Conservation (phyloP, 2,888 invertebrate species). For the Cryptocheilus praepositus region DNA sequence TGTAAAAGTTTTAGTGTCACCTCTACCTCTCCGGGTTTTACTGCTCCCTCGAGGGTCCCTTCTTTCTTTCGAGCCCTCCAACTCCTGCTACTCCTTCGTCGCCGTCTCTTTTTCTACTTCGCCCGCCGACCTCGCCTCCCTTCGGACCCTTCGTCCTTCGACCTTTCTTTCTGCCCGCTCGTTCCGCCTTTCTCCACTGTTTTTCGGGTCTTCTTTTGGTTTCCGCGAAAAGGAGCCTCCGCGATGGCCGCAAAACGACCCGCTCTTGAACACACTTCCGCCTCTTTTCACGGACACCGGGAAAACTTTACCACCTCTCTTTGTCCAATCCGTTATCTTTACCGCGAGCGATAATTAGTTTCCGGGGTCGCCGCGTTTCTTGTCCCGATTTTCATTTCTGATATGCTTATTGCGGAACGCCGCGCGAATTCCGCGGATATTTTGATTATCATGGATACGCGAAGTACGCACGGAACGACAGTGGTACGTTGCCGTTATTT, state of each 20-base stretch:
- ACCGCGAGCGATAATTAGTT: neutral
- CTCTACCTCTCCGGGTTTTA: conserved; percentile 60
- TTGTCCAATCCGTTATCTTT: neutral
- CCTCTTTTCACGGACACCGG: too few species aligned
- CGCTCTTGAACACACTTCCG: too few species aligned
- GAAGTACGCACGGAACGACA: too few species aligned
- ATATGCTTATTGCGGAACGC: too few species aligned
- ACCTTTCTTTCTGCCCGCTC: conserved; percentile 11
- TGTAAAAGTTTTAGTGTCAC: conserved; percentile 71
- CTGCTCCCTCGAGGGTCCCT: conserved; percentile 52
- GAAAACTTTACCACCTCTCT: neutral
- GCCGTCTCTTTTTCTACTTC: conserved; percentile 40
- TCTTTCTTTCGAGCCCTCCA: neutral
- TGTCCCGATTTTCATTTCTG: too few species aligned
- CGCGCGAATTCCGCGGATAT: too few species aligned
- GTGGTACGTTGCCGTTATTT: too few species aligned
- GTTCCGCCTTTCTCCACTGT: conserved; percentile 2
- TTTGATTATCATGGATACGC: too few species aligned
- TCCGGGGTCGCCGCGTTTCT: too few species aligned
- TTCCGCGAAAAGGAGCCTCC: too few species aligned
- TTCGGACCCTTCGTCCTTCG: conserved; percentile 27
- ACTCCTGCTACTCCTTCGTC: conserved; percentile 19
- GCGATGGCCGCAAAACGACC: too few species aligned
- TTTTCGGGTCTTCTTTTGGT: neutral
- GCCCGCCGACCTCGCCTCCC: conserved; percentile 32